phyloP scores from a whole-genome alignment of 2,888 invertebrate genomes.

The Pheosia gnoma region DNA sequence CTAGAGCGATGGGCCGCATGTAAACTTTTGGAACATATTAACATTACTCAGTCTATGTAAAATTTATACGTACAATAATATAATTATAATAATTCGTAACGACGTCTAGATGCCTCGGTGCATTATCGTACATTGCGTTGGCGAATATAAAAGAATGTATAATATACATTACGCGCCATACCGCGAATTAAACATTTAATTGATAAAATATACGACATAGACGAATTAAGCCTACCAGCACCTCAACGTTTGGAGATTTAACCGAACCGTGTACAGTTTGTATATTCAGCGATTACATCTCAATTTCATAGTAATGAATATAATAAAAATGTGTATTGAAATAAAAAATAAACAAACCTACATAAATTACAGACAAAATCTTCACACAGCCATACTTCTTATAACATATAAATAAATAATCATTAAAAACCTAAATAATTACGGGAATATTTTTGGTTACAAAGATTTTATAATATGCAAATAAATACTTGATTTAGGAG shows the following conservation, averaged over 20 bases:
- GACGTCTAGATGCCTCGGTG: constrained; percentile 53
- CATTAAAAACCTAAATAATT: constrained; percentile 63
- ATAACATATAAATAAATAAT: constrained; percentile 72
- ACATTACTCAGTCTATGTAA: constrained; percentile 76
- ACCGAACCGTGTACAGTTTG: constrained; percentile 26
- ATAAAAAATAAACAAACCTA: constrained; percentile 57
- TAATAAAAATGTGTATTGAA: constrained; percentile 43
- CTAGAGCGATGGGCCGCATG: constrained; percentile 42
- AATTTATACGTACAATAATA: constrained; percentile 52
- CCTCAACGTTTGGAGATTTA: constrained; percentile 57
- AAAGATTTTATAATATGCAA: constrained; percentile 62
- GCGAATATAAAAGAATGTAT: constrained; percentile 44
- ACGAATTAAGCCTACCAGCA: constrained; percentile 69
- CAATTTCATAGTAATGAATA: constrained; percentile 26
- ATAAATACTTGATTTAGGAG: constrained; percentile 60
- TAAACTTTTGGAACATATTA: constrained; percentile 63
- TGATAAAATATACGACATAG: constrained; percentile 38
- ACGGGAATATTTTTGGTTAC: constrained; percentile 75
- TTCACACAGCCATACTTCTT: constrained; percentile 81
- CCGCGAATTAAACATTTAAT: constrained; percentile 30
- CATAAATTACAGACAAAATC: constrained; percentile 74
- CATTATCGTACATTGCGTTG: constrained; percentile 47
- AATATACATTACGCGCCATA: constrained; percentile 28
- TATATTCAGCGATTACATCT: constrained; percentile 25
- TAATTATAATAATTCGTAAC: constrained; percentile 58